Evolutionary conservation across 2,113 vertebrate genomes (phyloP), one percentile per base, ranked within the genome.

Genomic region (Trematomus loennbergii): DNA sequence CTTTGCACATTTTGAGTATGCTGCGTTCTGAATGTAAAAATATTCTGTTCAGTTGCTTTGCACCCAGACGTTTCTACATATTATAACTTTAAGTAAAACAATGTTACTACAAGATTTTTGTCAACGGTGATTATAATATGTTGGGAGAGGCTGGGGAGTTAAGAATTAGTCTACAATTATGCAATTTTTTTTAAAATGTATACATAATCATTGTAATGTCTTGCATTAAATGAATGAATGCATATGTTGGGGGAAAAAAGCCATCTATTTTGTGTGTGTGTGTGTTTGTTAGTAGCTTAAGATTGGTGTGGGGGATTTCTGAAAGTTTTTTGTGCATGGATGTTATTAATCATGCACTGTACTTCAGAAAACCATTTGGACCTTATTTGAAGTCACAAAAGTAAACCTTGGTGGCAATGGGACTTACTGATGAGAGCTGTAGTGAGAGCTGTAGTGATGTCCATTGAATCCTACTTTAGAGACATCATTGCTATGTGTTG

Each of bases 341-440:
- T 40, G 62, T 85, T 60, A 88, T 85, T 60, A 82, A 69, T 84
- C 86, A 93, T 85, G 87, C 82, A 72, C 81, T 78, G 78, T 67
- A 33, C 80, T 89, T 94, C 78, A 87, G 46, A 82, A 93, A 95
- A 93, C 81, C 93, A 89, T 88, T 88, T 88, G 58, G 79, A 82
- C 78, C 72, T 79, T 61, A 55, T 40, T 25, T 71, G 52, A 49
- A 50, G 62, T 45, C 43, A 54, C 50, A 67, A 52, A 58, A 73
- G 72, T 58, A 40, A 61, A 48, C 22, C 59, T 72, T 82, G 60
- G 49, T 48, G 53, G 70, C 16, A 65, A 63, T 46, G 46, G 75
- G 64, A 76, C 62, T 81, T 70, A 68, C 46, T 73, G 66, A 84
- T 84, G 36, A 40, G 36, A 40, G 36, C 36, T 40, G 36, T 40